Evolutionary conservation across 2,888 invertebrate species (phyloP).

Genomic region (Baronia brevicornis): DNA sequence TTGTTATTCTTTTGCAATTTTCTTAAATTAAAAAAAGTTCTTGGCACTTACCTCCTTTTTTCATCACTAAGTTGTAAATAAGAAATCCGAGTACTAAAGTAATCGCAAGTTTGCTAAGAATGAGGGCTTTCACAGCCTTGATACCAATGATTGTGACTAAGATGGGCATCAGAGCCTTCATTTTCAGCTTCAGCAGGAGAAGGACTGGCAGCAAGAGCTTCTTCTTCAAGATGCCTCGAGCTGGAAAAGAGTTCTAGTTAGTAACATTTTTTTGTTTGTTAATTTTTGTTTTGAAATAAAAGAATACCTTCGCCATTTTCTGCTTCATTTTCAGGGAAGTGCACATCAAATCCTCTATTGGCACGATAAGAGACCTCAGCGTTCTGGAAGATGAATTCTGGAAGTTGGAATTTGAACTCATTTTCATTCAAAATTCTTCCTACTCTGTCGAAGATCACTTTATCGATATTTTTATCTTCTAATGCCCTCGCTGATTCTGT

Average conservation of each 20-base stretch:
- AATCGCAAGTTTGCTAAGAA: slow-evolving; percentile 89
- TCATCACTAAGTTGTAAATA: slow-evolving; percentile 82
- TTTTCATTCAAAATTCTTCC: slow-evolving; percentile 83
- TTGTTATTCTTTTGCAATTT: too few species aligned
- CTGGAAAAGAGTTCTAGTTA: slow-evolving; percentile 54
- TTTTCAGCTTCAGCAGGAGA: slow-evolving; percentile 86
- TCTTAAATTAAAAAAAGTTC: too few species aligned
- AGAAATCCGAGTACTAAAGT: slow-evolving; percentile 87
- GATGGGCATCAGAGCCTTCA: slow-evolving; percentile 90
- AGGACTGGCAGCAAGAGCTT: slow-evolving; percentile 87
- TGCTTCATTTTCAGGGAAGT: slow-evolving; percentile 67
- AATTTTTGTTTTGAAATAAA: neutral
- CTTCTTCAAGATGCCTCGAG: slow-evolving; percentile 87
- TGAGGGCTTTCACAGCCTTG: slow-evolving; percentile 88
- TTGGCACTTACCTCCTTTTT: slow-evolving; percentile 85
- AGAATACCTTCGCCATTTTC: slow-evolving; percentile 74
- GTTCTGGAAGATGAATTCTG: slow-evolving; percentile 81
- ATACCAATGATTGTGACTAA: slow-evolving; percentile 85
- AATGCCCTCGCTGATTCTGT: slow-evolving; percentile 78
- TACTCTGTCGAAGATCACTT: slow-evolving; percentile 83
- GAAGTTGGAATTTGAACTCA: slow-evolving; percentile 83
- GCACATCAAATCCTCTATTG: slow-evolving; percentile 79
- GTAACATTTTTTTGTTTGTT: slow-evolving; percentile 1
- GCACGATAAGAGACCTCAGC: slow-evolving; percentile 81
- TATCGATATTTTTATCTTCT: slow-evolving; percentile 79